Evolutionary conservation across 2,113 vertebrate genomes (phyloP).

Genomic region (Asarcornis scutulata): DNA sequence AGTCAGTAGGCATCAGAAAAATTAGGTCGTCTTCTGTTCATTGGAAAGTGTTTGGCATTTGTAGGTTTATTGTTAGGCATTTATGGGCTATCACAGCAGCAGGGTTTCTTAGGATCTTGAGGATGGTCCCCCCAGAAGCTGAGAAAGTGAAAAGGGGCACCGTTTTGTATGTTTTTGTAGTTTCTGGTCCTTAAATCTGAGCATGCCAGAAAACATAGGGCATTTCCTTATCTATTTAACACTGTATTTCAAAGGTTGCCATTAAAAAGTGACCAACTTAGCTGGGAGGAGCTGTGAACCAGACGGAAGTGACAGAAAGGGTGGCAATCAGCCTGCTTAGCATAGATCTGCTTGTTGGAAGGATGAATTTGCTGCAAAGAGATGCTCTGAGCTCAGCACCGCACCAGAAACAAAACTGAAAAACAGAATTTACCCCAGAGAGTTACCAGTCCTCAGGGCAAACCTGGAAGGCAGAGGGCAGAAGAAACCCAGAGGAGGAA

Average conservation of each 20-base stretch:
- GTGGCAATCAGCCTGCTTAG: neutral
- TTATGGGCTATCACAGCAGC: neutral
- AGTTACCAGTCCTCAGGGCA: neutral
- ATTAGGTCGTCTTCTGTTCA: neutral
- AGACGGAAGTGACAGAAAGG: neutral
- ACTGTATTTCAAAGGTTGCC: neutral
- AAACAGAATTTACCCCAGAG: neutral
- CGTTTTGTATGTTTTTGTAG: neutral
- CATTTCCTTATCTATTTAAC: neutral
- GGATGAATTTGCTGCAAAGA: neutral
- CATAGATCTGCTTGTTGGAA: neutral
- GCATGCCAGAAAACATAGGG: accelerated
- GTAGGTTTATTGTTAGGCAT: neutral
- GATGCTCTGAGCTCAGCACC: neutral
- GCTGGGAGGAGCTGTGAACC: neutral
- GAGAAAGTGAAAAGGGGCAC: neutral
- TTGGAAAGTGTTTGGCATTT: neutral
- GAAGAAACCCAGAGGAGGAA: neutral
- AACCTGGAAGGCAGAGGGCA: neutral
- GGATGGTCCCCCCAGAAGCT: neutral
- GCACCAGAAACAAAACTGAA: neutral
- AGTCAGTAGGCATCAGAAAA: neutral
- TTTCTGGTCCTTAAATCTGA: neutral
- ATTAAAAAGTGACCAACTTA: neutral
- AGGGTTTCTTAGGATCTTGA: neutral